Evolutionary conservation across 2,797 vertebrate genomes (phyloP), one percentile per base, ranked within the genome.

Genomic region (Anguilla anguilla): DNA sequence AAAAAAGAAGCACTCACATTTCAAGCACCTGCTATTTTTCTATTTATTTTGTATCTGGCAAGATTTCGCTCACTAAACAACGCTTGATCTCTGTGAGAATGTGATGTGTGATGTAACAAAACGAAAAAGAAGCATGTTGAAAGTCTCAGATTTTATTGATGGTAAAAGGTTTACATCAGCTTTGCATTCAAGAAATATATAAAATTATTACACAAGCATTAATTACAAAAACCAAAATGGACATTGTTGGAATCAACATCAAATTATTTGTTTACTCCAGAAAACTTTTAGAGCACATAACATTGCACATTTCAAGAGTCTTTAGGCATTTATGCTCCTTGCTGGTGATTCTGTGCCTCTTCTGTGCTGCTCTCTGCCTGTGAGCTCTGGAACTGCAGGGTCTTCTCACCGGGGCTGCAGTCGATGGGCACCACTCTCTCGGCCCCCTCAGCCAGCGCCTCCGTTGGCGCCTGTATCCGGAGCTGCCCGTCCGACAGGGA

Each of bases 341-440:
- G 19, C n/a, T 61, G 55, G 84, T 46, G 57, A 22, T 35, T 85
- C 53, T 59, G 84, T 35, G 28, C 43, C 13, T 25, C 57, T 61
- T 53, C 15, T 13, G 64, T 86, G 85, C 85, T 86, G 49, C 51
- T 69, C 67, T 85, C 84, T 35, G 13, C 53, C 57, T n/a, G n/a
- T n/a, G n/a, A n/a, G n/a, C n/a, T n/a, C n/a, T n/a, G n/a, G n/a
- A n/a, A n/a, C n/a, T n/a, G n/a, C n/a, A n/a, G n/a, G n/a, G n/a
- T n/a, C n/a, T n/a, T n/a, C n/a, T n/a, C n/a, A n/a, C n/a, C n/a
- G n/a, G n/a, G n/a, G n/a, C n/a, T n/a, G n/a, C n/a, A n/a, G n/a
- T n/a, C n/a, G n/a, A n/a, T n/a, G n/a, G n/a, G n/a, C n/a, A n/a
- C n/a, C n/a, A n/a, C n/a, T n/a, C n/a, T n/a, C n/a, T n/a, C n/a